Base-by-base conservation (phyloP, 2,797 vertebrate species). In the Leptoclinus maculatus region DNA sequence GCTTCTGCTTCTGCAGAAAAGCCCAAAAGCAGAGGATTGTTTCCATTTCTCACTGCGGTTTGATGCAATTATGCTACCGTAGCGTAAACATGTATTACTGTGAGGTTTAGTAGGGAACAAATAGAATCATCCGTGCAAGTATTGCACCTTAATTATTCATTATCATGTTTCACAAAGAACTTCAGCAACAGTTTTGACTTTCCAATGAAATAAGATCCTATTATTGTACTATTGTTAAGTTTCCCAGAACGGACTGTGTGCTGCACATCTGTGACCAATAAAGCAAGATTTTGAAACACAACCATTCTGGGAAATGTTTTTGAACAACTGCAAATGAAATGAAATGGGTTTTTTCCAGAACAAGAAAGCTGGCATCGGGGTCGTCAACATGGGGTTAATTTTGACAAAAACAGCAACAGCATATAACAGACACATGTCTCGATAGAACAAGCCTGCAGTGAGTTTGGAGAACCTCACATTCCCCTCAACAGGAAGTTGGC, bases 171-270 rank as follows among this genome's bases (percentile, higher is more conserved):
- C 32, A 3, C 23, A 1, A 34, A 5, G 19, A 27, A 7, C 13
- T 13, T n/a, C 23, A n/a, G n/a, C n/a, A n/a, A 39, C 38, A 14
- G 32, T 34, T 34, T 7, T 7, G 32, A 34, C 13, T 16, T 6
- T 14, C 49, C 29, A 32, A 17, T 76, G 54, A 29, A 73, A 79
- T 72, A 3, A 36, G 6, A 68, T 59, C 43, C 14, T 9, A 21
- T 60, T 41, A 29, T 56, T 41, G 29, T 69, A n/a, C n/a, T n/a
- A n/a, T n/a, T 0, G 0, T 71, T 64, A 2, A 2, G 9, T 19
- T 71, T 29, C 32, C 43, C 19, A 19, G 16, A 45, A 45, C 17
- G 43, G 16, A 7, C 39, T 58, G 23, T 49, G 9, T 41, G 4
- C 64, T 11, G 16, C 58, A 38, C 21, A 23, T 19, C 62, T n/a